phyloP scores from a whole-genome alignment of 2,888 invertebrate genomes.

The Plebejus argus region DNA sequence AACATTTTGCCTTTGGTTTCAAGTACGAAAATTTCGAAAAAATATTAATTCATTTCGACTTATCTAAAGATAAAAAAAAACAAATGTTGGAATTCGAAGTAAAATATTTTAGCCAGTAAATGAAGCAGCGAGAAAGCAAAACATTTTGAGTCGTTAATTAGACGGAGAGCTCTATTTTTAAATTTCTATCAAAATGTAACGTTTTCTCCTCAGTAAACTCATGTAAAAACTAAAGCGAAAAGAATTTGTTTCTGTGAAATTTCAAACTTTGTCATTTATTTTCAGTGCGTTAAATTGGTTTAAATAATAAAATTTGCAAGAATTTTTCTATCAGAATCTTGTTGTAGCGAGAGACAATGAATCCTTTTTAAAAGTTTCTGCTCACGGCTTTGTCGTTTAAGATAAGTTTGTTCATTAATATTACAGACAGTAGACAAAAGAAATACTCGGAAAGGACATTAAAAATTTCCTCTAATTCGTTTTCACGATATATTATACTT shows the following conservation, averaged over 20 bases:
- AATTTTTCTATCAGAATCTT: slow-evolving; percentile 1
- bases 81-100: not conserved
- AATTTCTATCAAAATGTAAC: not conserved
- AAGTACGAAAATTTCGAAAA: too few relatives aligned
- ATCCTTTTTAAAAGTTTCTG: slow-evolving; percentile 4
- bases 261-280: not conserved
- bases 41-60: not conserved
- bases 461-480: not conserved
- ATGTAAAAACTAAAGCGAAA: not conserved
- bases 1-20: too few relatives aligned
- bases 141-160: not conserved
- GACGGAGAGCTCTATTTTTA: not conserved
- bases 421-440: not conserved
- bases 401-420: not conserved
- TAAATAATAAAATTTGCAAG: not conserved
- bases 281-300: not conserved
- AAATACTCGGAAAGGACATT: not conserved
- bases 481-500: not conserved
- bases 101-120: not conserved
- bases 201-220: not conserved
- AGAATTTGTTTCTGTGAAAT: not conserved
- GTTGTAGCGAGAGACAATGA: slow-evolving; percentile 8
- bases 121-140: not conserved
- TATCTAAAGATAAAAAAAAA: not conserved
- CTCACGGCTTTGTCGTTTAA: slow-evolving; percentile 3